Evolutionary conservation across 64 coral and sea anemone species (phyloP), one percentile per base, ranked within the genome.

Genomic region (Pocillopora verrucosa): DNA sequence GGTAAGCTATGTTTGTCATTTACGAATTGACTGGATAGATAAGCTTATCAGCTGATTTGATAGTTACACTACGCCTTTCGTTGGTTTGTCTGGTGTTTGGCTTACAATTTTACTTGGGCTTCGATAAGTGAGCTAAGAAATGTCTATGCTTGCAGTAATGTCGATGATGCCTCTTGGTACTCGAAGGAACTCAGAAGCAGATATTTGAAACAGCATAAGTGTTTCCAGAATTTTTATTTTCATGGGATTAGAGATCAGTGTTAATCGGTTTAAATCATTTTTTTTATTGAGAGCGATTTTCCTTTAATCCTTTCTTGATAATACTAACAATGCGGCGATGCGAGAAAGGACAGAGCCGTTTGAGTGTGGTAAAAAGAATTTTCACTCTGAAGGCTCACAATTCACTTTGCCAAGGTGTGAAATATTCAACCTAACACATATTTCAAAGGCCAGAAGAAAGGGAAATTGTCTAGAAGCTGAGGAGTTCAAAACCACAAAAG

Each of bases 221-320:
- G 17, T 59, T 79, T 59, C 56, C 77, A 79, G 77, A 79, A 60
- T 59, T 25, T 79, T 79, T 57, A 79, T 26, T 79, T 22, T 30
- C 15, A 57, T 26, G n/a, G 57, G 36, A 24, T 25, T 70, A 25
- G n/a, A 70, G 25, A 25, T 10, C n/a, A 11, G 67, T 24, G 10
- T n/a, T 70, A 70, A 70, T 70, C 67, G n/a, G n/a, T 26, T 9
- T 51, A 51, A 51, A 51, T 11, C 22, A 24, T 10, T 10, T 25
- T 70, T 24, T 70, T 70, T n/a, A 70, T 70, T 24, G 25, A 70
- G 67, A 70, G 67, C 67, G 67, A 70, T 30, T 70, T 69, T 69
- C 20, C 1, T 9, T 2, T 70, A 70, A 70, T 70, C 67, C 22
- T 11, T 11, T 70, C 3, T 51, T 51, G 41, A 51, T 51, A 51